A percentile compares a stretch with the other conserved stretches of the same genome.
Evolutionary conservation across 2,797 vertebrate genomes (phyloP).

Genomic region (Chlorospingus flavigularis): DNA sequence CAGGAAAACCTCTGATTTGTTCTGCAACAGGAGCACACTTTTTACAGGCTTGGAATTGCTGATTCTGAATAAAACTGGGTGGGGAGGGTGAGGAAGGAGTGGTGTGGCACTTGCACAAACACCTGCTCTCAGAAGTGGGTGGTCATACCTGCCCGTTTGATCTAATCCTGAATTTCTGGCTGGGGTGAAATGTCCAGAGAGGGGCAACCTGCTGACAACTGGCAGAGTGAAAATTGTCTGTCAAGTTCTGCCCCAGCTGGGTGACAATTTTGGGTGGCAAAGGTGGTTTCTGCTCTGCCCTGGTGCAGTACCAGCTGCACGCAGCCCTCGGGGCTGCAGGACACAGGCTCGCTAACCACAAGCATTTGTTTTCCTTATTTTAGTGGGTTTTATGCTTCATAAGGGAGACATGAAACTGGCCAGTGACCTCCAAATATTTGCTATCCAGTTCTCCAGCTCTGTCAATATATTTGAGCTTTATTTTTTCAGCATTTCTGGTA

Average conservation of each 20-base stretch:
- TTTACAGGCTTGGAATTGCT: not conserved
- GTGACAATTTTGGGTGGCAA: not conserved
- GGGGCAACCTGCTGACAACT: not conserved
- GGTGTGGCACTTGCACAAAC: not conserved
- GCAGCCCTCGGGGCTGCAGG: not conserved
- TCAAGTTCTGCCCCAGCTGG: not conserved
- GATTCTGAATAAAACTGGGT: not conserved
- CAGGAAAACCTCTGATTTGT: conserved; percentile 21
- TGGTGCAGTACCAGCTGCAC: not conserved
- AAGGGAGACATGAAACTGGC: not conserved
- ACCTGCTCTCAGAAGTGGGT: not conserved
- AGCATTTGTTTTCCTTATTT: not conserved
- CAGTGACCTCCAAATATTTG: not conserved
- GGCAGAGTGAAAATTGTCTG: not conserved
- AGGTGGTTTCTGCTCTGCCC: not conserved
- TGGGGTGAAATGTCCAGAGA: not conserved
- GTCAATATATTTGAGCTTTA: not conserved
- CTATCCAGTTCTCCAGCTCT: not conserved
- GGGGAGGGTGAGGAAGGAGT: not conserved
- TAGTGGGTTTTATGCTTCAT: not conserved
- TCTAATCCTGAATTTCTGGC: not conserved
- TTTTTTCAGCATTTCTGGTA: not conserved
- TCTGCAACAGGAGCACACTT: not conserved
- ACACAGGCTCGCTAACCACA: not conserved
- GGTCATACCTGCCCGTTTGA: fast-evolving